Evolutionary conservation across 2,797 vertebrate genomes (phyloP).

Genomic region (Aselliscus stoliczkanus): DNA sequence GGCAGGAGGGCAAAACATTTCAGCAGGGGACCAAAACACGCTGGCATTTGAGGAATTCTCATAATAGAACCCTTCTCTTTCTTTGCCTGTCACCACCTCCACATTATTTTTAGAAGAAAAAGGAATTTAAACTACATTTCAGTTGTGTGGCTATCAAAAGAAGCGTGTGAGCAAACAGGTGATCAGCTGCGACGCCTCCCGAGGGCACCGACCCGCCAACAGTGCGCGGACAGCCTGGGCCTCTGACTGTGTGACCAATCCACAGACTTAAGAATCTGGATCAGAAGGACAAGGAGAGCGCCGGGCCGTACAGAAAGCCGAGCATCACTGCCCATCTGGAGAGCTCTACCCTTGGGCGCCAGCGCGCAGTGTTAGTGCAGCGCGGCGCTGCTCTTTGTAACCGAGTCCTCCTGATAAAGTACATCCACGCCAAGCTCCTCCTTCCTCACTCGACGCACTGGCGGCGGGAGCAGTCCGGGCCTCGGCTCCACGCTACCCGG

Average conservation of each 20-base stretch:
- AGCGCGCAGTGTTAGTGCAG: background rate
- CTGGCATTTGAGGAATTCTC: background rate
- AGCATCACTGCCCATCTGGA: background rate
- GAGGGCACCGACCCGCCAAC: background rate
- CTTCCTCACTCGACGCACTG: background rate
- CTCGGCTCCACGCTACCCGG: background rate
- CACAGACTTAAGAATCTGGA: background rate
- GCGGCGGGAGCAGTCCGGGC: rapidly evolving
- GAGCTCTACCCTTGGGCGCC: background rate
- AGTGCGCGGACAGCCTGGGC: background rate
- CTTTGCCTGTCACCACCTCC: background rate
- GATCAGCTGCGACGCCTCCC: background rate
- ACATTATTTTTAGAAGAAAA: background rate
- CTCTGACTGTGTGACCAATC: background rate
- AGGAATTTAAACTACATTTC: background rate
- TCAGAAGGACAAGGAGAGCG: constrained; percentile 24
- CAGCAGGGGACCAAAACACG: background rate
- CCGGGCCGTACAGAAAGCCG: background rate
- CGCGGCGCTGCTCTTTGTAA: background rate
- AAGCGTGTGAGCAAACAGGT: background rate
- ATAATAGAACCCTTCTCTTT: background rate
- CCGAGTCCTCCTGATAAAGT: background rate
- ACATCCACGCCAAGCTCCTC: background rate
- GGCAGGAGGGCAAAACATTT: background rate
- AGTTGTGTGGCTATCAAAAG: background rate